Percentiles rank a stretch among this genome's conserved stretches.
phyloP scores from a whole-genome alignment of 2,888 invertebrate genomes.

The Drosophila subquinaria region DNA sequence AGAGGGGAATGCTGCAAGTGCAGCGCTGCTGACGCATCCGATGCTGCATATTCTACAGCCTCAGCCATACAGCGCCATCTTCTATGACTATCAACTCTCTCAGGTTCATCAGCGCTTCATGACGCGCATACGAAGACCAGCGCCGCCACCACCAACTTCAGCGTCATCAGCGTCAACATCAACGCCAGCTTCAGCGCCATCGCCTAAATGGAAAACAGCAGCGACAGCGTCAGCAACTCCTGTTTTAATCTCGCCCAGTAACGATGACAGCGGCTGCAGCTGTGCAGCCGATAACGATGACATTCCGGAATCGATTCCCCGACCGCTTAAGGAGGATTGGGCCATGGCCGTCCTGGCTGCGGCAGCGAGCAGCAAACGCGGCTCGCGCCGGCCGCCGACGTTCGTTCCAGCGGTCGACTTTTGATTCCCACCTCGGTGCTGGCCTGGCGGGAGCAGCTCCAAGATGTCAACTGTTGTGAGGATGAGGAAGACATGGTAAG shows the following conservation, averaged over 20 bases:
- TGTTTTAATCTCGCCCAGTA: conserved; percentile 27
- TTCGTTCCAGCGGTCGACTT: conserved; percentile 59
- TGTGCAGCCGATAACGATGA: conserved; percentile 58
- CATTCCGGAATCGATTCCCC: conserved; percentile 39
- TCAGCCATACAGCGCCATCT: conserved; percentile 81
- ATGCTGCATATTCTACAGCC: conserved; percentile 82
- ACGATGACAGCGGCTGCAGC: conserved; percentile 71
- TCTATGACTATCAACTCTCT: conserved; percentile 84
- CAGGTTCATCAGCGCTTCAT: conserved; percentile 76
- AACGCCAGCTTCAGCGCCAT: neutral
- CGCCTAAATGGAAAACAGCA: neutral
- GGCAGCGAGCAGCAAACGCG: conserved; percentile 54
- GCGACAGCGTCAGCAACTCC: neutral
- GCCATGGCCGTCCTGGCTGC: conserved; percentile 62
- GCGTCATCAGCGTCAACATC: neutral
- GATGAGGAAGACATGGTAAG: conserved; percentile 86
- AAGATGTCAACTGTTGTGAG: conserved; percentile 83
- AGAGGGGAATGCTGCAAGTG: conserved; percentile 7
- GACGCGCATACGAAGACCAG: conserved; percentile 51
- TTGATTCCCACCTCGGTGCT: conserved; percentile 80
- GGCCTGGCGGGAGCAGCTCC: conserved; percentile 84
- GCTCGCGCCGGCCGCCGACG: conserved; percentile 62
- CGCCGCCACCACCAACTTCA: conserved; percentile 29
- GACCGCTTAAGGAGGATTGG: conserved; percentile 66
- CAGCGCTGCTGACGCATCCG: conserved; percentile 67